Evolutionary conservation across 2,888 invertebrate species (phyloP).

Genomic region (Platerodrilus igneus): DNA sequence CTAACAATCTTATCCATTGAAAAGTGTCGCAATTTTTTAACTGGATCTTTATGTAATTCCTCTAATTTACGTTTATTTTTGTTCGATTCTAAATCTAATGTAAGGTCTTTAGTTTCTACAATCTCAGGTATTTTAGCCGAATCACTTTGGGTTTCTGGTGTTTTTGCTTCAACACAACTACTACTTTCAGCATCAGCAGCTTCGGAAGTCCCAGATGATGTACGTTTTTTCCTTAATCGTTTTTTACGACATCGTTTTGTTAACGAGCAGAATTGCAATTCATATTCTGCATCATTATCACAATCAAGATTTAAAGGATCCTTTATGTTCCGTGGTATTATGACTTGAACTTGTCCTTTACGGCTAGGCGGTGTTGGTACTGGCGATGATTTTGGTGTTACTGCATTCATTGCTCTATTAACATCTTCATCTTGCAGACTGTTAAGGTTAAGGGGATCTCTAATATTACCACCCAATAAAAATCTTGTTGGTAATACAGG

Average conservation of each 20-base stretch:
- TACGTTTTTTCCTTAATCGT: constrained; percentile 60
- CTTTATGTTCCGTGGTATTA: constrained; percentile 86
- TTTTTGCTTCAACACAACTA: constrained; percentile 46
- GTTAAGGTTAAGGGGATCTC: constrained; percentile 90
- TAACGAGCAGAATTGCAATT: constrained; percentile 70
- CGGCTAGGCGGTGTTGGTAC: constrained; percentile 76
- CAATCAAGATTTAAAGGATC: constrained; percentile 87
- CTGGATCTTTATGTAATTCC: constrained; percentile 53
- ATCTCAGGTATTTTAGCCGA: constrained; percentile 45
- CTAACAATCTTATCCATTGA: constrained; percentile 83
- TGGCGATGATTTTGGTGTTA: constrained; percentile 90
- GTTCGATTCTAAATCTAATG: constrained; percentile 39
- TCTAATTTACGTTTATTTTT: constrained; percentile 57
- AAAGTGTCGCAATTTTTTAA: constrained; percentile 61
- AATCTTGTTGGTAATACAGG: constrained; percentile 89
- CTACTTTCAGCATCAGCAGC: constrained; percentile 27
- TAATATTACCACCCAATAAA: constrained; percentile 89
- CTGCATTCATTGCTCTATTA: constrained; percentile 78
- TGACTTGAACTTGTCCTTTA: constrained; percentile 76
- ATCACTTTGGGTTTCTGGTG: constrained; percentile 43
- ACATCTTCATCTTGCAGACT: constrained; percentile 80
- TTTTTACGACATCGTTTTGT: constrained; percentile 59
- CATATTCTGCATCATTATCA: constrained; percentile 76
- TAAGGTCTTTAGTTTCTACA: constrained; percentile 29
- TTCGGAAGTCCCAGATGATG: constrained; percentile 45